Evolutionary conservation across 2,888 invertebrate species (phyloP).

Genomic region (Catocala sponsa): DNA sequence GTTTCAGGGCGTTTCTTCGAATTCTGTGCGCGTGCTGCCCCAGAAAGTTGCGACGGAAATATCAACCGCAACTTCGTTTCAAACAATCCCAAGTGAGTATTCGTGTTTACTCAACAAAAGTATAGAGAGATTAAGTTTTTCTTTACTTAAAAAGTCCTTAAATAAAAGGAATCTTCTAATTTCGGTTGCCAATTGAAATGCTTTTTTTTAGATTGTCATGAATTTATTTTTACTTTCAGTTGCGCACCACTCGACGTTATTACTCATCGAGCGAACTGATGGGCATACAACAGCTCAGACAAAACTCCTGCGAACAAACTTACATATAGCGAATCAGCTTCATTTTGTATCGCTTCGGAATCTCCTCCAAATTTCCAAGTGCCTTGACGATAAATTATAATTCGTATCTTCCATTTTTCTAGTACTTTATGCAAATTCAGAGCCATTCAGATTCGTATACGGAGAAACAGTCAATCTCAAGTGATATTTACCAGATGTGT

Average conservation of each 20-base stretch:
- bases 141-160: conserved; percentile 28
- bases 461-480: conserved; percentile 27
- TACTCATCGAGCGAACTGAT: conserved; percentile 94
- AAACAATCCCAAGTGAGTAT: conserved; percentile 93
- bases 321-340: conserved; percentile 90
- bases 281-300: conserved; percentile 91
- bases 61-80: conserved; percentile 94
- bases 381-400: conserved; percentile 69
- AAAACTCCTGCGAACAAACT: conserved; percentile 95
- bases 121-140: conserved; percentile 59
- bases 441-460: conserved; percentile 29
- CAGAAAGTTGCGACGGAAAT: conserved; percentile 92
- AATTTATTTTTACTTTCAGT: conserved; percentile 89
- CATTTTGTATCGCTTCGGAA: conserved; percentile 52
- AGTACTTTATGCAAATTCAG: conserved; percentile 40
- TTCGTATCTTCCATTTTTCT: conserved; percentile 58
- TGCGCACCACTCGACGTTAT: conserved; percentile 92
- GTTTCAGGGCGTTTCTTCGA: conserved; percentile 96
- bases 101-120: conserved; percentile 13
- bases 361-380: conserved; percentile 71
- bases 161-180: conserved; percentile 40
- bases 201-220: conserved; percentile 58
- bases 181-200: conserved; percentile 45
- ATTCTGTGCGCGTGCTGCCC: conserved; percentile 97
- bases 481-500: conserved; percentile 28